These are phyloP conservation scores for Gallinago stenura DNA, from an alignment of 2,797 vertebrate genomes.

Conservation along the genomic window DNA sequence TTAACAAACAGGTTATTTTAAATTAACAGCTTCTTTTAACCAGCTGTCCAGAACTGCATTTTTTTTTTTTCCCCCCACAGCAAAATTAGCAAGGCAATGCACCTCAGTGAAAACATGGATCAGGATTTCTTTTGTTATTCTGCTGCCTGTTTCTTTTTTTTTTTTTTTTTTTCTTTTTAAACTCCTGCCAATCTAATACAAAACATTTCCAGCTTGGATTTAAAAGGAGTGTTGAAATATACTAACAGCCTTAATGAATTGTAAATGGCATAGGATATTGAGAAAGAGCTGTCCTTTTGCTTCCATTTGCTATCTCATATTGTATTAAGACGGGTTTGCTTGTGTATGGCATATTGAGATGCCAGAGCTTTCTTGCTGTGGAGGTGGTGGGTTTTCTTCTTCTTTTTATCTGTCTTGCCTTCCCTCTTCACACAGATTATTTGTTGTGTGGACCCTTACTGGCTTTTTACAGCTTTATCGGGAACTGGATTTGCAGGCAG, in stretches of 20 bases:
- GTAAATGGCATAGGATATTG: neutral
- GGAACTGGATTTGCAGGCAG: neutral
- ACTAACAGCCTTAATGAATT: neutral
- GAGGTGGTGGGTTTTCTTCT: neutral
- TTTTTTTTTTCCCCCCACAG: neutral
- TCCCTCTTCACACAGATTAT: neutral
- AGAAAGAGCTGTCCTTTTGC: neutral
- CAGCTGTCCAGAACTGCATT: slow-evolving; percentile 56
- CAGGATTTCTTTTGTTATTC: neutral
- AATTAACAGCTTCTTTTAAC: slow-evolving; percentile 77
- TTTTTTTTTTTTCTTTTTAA: neutral
- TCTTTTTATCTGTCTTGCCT: neutral
- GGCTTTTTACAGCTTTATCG: neutral
- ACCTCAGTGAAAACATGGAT: neutral
- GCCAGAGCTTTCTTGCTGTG: neutral
- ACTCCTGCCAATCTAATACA: neutral
- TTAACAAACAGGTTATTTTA: slow-evolving; percentile 83
- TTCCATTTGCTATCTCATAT: neutral
- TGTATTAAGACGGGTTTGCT: neutral
- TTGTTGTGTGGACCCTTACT: neutral
- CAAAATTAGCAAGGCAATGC: neutral
- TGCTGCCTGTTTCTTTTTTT: neutral
- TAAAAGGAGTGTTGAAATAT: slow-evolving; percentile 21
- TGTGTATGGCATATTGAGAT: neutral
- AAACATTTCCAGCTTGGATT: neutral